phyloP scores from a whole-genome alignment of 2,797 vertebrate genomes.

The Ara ararauna region DNA sequence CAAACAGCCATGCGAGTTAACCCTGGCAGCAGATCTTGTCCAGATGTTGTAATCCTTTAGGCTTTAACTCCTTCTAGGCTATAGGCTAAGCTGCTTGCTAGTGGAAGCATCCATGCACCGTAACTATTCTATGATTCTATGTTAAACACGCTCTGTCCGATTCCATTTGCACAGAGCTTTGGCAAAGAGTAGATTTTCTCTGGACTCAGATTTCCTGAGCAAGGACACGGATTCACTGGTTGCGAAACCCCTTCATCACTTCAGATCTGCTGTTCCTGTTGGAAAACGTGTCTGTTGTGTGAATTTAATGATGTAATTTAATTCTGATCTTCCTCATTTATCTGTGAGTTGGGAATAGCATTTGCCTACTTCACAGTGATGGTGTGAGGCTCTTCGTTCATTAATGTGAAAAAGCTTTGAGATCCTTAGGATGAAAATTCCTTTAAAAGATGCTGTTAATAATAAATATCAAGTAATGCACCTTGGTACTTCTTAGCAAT shows the following conservation, averaged over 20 bases:
- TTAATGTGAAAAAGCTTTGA: slow-evolving; percentile 49
- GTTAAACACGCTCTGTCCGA: not conserved
- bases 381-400: slow-evolving; percentile 30
- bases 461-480: slow-evolving; percentile 60
- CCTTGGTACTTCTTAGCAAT: slow-evolving; percentile 53
- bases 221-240: not conserved
- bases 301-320: not conserved
- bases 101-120: not conserved
- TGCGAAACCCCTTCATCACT: not conserved
- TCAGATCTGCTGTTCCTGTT: not conserved
- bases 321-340: slow-evolving; percentile 14
- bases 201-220: not conserved
- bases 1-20: not conserved
- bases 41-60: slow-evolving; percentile 8
- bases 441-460: slow-evolving; percentile 61
- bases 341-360: slow-evolving; percentile 19
- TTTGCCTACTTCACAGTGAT: slow-evolving; percentile 32
- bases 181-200: not conserved
- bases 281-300: not conserved
- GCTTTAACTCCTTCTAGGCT: slow-evolving; percentile 32
- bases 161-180: not conserved
- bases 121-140: too few relatives aligned
- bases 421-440: slow-evolving; percentile 42
- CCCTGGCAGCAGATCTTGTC: slow-evolving; percentile 16
- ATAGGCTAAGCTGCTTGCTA: not conserved